Percentiles rank a stretch among this genome's conserved stretches.
Conservation (phyloP, 2,797 vertebrate species). For the Craterocephalus amniculus region DNA sequence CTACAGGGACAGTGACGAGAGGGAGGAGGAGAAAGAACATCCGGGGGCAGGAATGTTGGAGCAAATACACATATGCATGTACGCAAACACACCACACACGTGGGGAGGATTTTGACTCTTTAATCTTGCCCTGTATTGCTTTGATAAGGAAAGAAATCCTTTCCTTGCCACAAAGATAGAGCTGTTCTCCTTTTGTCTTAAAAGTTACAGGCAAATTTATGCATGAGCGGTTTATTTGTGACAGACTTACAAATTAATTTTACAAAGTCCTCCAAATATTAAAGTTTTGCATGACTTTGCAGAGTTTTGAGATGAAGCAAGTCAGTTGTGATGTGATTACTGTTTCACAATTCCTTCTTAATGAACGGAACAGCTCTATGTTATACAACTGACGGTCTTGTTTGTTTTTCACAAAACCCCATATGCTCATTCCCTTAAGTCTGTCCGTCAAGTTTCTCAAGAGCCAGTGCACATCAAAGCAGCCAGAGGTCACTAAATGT, state of each 20-base stretch:
- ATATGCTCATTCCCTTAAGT: slow-evolving; percentile 40
- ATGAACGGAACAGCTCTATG: slow-evolving; percentile 28
- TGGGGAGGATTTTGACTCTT: slow-evolving; percentile 80
- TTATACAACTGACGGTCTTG: slow-evolving; percentile 20
- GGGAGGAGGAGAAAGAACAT: slow-evolving; percentile 70
- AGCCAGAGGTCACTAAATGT: slow-evolving; percentile 49
- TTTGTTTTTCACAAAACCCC: background rate
- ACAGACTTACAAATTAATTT: slow-evolving; percentile 77
- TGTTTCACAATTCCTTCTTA: slow-evolving; percentile 37
- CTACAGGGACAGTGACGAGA: slow-evolving; percentile 74
- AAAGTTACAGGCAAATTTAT: slow-evolving; percentile 78
- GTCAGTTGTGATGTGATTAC: slow-evolving; percentile 31
- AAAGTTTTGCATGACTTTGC: slow-evolving; percentile 77
- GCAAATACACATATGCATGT: slow-evolving; percentile 59
- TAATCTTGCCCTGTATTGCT: slow-evolving; percentile 83
- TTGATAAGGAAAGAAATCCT: slow-evolving; percentile 82
- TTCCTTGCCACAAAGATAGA: slow-evolving; percentile 75
- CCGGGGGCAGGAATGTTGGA: slow-evolving; percentile 74
- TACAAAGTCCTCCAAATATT: slow-evolving; percentile 57
- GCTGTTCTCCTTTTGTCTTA: slow-evolving; percentile 78
- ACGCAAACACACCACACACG: slow-evolving; percentile 53
- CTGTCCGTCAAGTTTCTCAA: slow-evolving; percentile 54
- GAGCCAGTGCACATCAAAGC: slow-evolving; percentile 32
- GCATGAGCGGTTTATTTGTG: slow-evolving; percentile 79
- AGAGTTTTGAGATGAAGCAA: slow-evolving; percentile 64